A percentile compares a stretch with the other conserved stretches of the same genome.
These are phyloP conservation scores for Natrix natrix DNA, from an alignment of 2,797 vertebrate genomes.

Conservation along the genomic window DNA sequence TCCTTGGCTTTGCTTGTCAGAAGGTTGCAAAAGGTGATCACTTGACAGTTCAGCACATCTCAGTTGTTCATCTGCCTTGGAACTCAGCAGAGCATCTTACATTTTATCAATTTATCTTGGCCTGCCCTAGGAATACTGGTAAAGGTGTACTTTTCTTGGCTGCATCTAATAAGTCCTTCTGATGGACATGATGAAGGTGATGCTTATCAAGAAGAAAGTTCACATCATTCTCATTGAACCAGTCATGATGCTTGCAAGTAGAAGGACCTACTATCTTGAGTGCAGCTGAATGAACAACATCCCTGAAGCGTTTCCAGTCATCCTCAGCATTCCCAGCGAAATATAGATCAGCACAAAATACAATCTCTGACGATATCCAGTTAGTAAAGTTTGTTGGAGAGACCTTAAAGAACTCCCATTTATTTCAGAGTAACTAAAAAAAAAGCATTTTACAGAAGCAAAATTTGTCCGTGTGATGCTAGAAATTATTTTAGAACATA, in stretches of 20 bases:
- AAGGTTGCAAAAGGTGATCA: background rate
- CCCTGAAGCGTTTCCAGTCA: background rate
- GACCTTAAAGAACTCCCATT: background rate
- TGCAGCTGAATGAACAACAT: background rate
- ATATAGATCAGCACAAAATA: background rate
- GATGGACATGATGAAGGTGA: background rate
- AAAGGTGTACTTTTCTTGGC: background rate
- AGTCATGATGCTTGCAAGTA: background rate
- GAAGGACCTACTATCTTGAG: background rate
- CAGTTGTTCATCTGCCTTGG: background rate
- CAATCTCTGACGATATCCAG: background rate
- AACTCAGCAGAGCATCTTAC: background rate
- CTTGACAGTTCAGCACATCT: background rate
- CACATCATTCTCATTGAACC: background rate
- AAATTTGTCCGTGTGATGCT: background rate
- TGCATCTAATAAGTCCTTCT: background rate
- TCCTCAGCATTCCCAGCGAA: background rate
- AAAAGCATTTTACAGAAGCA: background rate
- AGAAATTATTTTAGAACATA: background rate
- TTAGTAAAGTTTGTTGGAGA: background rate
- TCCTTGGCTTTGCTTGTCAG: background rate
- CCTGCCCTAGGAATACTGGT: background rate
- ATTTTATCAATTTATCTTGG: background rate
- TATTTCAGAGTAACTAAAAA: background rate
- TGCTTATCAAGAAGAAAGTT: background rate